Percentiles rank a stretch among this genome's conserved stretches.
These are phyloP conservation scores for Zhuqinia jingwanae DNA, from an alignment of 2,888 invertebrate species.

Conservation along the genomic window DNA sequence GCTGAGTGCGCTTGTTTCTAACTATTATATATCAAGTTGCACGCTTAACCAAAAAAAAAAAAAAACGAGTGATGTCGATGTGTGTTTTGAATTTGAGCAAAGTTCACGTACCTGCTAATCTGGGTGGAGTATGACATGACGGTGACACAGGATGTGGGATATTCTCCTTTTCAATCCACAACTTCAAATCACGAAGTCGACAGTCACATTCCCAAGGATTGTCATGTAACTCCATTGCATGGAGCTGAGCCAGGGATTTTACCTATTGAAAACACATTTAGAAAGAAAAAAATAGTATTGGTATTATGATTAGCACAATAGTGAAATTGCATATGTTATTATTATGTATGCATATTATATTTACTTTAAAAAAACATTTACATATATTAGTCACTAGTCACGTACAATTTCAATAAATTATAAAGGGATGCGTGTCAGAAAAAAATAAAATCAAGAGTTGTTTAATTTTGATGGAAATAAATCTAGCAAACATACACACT, in stretches of 20 bases:
- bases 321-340: neutral
- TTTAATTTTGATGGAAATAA: constrained; percentile 27
- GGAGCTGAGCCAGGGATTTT: constrained; percentile 82
- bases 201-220: constrained; percentile 96
- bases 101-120: constrained; percentile 77
- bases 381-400: too few relatives aligned
- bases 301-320: neutral
- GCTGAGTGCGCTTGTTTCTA: too few relatives aligned
- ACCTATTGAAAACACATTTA: constrained; percentile 72
- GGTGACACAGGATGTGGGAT: constrained; percentile 90
- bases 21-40: too few relatives aligned
- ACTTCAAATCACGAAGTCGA: constrained; percentile 89
- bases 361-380: too few relatives aligned
- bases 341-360: neutral
- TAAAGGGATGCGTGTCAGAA: constrained; percentile 61
- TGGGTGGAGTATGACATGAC: constrained; percentile 83
- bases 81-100: constrained; percentile 31
- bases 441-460: constrained; percentile 47
- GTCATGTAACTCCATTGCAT: constrained; percentile 91
- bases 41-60: too few relatives aligned
- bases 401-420: constrained; percentile 50
- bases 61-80: too few relatives aligned
- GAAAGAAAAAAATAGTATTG: constrained; percentile 5
- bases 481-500: neutral
- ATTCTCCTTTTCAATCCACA: constrained; percentile 87